A percentile compares a stretch with the other conserved stretches of the same genome.
phyloP scores from a whole-genome alignment of 2,888 invertebrate species.

The Lycophotia porphyrea region DNA sequence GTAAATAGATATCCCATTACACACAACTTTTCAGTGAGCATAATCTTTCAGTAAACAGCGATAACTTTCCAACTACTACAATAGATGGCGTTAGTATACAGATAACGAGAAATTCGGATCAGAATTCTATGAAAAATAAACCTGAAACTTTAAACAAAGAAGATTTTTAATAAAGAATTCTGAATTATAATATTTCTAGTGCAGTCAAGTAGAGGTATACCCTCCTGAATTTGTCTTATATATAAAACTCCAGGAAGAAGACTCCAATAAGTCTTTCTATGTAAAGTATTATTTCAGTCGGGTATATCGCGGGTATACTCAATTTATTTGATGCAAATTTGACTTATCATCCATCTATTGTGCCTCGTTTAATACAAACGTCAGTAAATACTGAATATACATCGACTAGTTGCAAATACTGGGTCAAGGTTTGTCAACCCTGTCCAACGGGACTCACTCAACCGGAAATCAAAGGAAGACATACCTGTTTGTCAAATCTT shows the following conservation, averaged over 20 bases:
- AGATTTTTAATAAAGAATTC: not conserved
- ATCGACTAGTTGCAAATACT: constrained; percentile 73
- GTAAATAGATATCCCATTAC: not conserved
- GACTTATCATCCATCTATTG: constrained; percentile 41
- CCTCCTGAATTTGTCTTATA: not conserved
- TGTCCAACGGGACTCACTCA: constrained; percentile 70
- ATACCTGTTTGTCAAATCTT: constrained; percentile 36
- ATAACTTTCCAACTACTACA: constrained; percentile 34
- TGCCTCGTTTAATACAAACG: constrained; percentile 49
- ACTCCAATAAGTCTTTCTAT: constrained; percentile 19
- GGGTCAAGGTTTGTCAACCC: constrained; percentile 78
- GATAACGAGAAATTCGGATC: constrained; percentile 22
- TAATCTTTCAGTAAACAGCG: constrained; percentile 2
- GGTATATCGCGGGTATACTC: constrained; percentile 23
- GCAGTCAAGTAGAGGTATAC: not conserved
- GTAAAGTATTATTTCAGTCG: constrained; percentile 32
- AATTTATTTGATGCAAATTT: constrained; percentile 42
- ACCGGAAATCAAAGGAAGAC: constrained; percentile 41
- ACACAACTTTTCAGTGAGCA: not conserved
- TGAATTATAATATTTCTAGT: not conserved
- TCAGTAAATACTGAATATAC: constrained; percentile 70
- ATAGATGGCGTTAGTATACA: constrained; percentile 65
- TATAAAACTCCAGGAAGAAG: constrained; percentile 22
- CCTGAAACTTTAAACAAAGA: constrained; percentile 12
- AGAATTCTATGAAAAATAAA: constrained; percentile 19